These are phyloP conservation scores for Strigamia transsilvanica DNA, from an alignment of 2,888 invertebrate genomes.

Conservation along the genomic window DNA sequence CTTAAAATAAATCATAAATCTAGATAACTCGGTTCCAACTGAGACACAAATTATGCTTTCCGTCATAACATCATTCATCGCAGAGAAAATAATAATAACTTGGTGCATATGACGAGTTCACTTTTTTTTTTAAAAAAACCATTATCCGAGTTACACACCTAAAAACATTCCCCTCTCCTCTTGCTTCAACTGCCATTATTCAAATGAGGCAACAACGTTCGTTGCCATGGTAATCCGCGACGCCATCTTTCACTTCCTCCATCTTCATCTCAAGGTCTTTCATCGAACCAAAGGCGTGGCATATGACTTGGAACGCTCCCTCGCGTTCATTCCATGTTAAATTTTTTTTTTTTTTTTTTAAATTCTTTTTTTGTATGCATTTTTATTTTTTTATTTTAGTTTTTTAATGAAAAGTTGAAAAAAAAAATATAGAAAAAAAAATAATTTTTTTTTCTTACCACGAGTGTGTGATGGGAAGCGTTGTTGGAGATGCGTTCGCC, in stretches of 20 bases:
- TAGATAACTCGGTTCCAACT: too few relatives aligned
- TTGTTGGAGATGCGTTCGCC: slow-evolving; percentile 55
- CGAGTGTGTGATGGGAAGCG: slow-evolving; percentile 54
- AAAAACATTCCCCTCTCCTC: slow-evolving; percentile 27
- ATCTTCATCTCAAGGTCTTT: slow-evolving; percentile 28
- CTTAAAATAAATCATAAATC: not conserved
- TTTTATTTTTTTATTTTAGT: too few relatives aligned
- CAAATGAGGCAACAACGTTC: slow-evolving; percentile 28
- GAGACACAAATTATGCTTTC: not conserved
- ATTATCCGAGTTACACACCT: slow-evolving; percentile 21
- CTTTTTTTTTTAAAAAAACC: not conserved
- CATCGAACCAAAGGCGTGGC: slow-evolving; percentile 23
- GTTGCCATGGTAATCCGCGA: not conserved
- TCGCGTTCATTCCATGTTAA: not conserved
- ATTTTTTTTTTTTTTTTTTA: not conserved
- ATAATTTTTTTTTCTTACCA: slow-evolving; percentile 53
- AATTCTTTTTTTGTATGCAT: not conserved
- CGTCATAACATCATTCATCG: not conserved
- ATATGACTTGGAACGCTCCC: slow-evolving; percentile 44
- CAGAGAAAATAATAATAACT: not conserved
- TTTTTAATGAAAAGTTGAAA: not conserved
- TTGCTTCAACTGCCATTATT: slow-evolving; percentile 28
- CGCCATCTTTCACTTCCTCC: slow-evolving; percentile 39
- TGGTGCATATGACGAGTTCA: not conserved
- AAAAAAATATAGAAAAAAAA: not conserved